These are phyloP conservation scores for Magallana angulata DNA, from an alignment of 1,140 invertebrate species.

Conservation along the genomic window DNA sequence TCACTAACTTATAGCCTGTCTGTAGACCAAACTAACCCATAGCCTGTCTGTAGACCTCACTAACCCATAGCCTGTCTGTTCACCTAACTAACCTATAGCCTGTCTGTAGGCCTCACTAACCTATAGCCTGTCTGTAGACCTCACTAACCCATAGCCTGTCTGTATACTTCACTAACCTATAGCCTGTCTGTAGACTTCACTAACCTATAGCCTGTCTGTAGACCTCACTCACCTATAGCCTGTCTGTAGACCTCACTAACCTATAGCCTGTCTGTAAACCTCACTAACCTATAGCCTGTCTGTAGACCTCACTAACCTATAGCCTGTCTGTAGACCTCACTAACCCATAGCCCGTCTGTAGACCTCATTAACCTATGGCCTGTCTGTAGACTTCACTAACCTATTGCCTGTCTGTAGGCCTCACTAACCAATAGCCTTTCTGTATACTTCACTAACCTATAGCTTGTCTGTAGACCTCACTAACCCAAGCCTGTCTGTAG, in stretches of 20 bases:
- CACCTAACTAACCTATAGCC: no score
- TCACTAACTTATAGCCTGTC: no score
- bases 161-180: not conserved
- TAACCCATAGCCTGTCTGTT: no score
- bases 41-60: no score
- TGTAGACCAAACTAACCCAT: no score
- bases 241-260: not conserved
- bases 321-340: not conserved
- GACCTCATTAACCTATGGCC: not conserved
- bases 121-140: not conserved
- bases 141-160: not conserved
- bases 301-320: not conserved
- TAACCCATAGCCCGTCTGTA: slow-evolving; percentile 6
- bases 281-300: not conserved
- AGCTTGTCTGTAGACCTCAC: slow-evolving; percentile 97
- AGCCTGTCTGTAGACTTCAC: not conserved
- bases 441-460: no score
- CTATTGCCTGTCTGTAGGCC: no score
- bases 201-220: not conserved
- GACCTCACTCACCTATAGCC: not conserved
- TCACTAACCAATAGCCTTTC: no score
- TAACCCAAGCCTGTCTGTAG: no score
- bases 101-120: slow-evolving; percentile 92
- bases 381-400: no score
- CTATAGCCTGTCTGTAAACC: not conserved